phyloP scores from a whole-genome alignment of 2,888 invertebrate genomes.

The Dusona sp. region DNA sequence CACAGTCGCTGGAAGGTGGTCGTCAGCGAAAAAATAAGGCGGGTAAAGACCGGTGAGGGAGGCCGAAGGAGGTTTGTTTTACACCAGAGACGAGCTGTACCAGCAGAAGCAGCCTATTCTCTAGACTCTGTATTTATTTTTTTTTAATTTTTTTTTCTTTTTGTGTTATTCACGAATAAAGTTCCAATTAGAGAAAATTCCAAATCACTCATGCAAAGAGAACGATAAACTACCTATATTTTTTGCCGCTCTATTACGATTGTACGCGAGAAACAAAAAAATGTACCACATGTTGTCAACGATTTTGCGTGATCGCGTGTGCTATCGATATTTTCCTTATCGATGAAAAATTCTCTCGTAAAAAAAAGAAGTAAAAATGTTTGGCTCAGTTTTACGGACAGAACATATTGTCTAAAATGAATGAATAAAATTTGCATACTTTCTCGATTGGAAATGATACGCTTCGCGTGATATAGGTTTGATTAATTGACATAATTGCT shows the following conservation, averaged over 20 bases:
- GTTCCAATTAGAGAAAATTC: slow-evolving; percentile 64
- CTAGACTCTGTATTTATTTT: slow-evolving; percentile 45
- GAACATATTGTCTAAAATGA: not conserved
- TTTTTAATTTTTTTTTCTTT: slow-evolving; percentile 33
- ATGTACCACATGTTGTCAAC: not conserved
- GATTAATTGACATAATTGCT: not conserved
- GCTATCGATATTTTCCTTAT: not conserved
- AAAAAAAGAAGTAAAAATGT: not conserved
- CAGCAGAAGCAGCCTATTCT: slow-evolving; percentile 64
- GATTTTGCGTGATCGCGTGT: not conserved
- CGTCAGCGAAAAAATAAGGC: slow-evolving; percentile 83
- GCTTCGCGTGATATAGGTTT: not conserved
- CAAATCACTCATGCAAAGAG: slow-evolving; percentile 2
- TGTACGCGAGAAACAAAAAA: not conserved
- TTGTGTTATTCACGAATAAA: slow-evolving; percentile 57
- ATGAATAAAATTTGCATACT: not conserved
- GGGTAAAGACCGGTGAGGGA: slow-evolving; percentile 79
- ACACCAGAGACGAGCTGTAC: slow-evolving; percentile 73
- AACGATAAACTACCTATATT: slow-evolving; percentile 40
- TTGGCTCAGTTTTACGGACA: not conserved
- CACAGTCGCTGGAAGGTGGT: slow-evolving; percentile 81
- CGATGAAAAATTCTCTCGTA: not conserved
- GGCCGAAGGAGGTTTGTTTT: slow-evolving; percentile 81
- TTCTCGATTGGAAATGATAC: slow-evolving; percentile 2
- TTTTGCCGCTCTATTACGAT: slow-evolving; percentile 10